These are phyloP conservation scores for Uloborus plumipes DNA, from an alignment of 2,888 invertebrate species.

Conservation along the genomic window DNA sequence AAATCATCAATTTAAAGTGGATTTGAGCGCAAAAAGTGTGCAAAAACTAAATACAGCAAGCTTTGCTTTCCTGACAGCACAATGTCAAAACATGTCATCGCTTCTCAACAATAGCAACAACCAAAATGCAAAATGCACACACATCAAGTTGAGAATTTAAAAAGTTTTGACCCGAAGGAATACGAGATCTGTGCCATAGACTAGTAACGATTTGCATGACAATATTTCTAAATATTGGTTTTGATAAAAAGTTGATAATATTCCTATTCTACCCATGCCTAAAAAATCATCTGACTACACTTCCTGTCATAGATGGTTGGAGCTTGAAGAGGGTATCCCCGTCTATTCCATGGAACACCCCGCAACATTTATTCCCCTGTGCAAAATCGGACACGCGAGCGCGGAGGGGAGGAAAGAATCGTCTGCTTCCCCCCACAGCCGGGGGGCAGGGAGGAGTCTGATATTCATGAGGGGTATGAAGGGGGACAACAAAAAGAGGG, in stretches of 20 bases:
- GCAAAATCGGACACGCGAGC: conserved; percentile 59
- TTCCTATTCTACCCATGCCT: conserved; percentile 39
- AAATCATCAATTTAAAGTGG: no score
- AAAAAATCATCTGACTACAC: conserved; percentile 60
- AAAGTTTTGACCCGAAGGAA: no score
- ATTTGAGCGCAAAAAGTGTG: no score
- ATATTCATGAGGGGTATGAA: conserved; percentile 54
- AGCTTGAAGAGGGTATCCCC: conserved; percentile 3
- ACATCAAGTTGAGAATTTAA: no score
- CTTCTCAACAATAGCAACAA: no score
- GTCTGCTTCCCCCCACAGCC: conserved; percentile 1
- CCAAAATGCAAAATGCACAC: no score
- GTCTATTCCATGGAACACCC: not conserved
- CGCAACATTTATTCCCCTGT: conserved; percentile 26
- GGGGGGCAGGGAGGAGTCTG: conserved; percentile 53
- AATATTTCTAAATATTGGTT: conserved; percentile 27
- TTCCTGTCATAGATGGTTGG: conserved; percentile 39
- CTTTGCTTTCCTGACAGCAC: no score
- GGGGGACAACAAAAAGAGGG: conserved; percentile 16
- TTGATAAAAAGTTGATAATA: conserved; percentile 34
- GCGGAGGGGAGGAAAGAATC: conserved; percentile 15
- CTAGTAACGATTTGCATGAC: conserved; percentile 36
- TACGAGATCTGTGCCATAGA: not conserved
- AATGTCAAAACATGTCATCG: no score
- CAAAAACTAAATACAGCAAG: no score